phyloP scores from a whole-genome alignment of 2,797 vertebrate genomes.

The Lycodopsis pacificus region DNA sequence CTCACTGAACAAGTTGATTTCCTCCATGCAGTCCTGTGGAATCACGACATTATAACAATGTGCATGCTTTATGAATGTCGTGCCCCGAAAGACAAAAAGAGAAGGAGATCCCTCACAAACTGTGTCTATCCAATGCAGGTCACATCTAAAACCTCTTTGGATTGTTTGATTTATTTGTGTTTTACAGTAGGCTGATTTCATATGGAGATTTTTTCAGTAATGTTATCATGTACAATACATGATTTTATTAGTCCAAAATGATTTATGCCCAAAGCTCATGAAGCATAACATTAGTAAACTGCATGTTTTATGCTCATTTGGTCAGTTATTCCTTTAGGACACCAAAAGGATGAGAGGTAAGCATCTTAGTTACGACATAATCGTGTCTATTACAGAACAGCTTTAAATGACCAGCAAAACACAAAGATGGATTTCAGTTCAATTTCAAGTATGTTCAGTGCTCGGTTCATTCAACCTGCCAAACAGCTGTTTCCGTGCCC shows the following conservation, averaged over 20 bases:
- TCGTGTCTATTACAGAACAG: background rate
- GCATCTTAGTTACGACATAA: background rate
- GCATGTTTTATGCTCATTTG: background rate
- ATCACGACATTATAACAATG: background rate
- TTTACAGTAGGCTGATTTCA: background rate
- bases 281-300: background rate
- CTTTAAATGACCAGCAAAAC: background rate
- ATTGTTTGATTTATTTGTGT: background rate
- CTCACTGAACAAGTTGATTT: slow-evolving; percentile 94
- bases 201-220: background rate
- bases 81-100: background rate
- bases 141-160: background rate
- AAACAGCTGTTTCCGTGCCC: background rate
- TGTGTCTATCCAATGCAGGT: background rate
- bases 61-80: background rate
- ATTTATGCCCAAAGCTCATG: background rate
- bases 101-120: background rate
- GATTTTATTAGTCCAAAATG: background rate
- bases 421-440: background rate
- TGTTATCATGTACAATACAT: background rate
- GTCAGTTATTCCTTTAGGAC: background rate
- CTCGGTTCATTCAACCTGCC: background rate
- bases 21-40: slow-evolving; percentile 95
- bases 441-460: background rate
- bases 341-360: background rate